A percentile compares a stretch with the other conserved stretches of the same genome.
Conservation (phyloP, 2,113 vertebrate genomes). For the Solea solea region DNA sequence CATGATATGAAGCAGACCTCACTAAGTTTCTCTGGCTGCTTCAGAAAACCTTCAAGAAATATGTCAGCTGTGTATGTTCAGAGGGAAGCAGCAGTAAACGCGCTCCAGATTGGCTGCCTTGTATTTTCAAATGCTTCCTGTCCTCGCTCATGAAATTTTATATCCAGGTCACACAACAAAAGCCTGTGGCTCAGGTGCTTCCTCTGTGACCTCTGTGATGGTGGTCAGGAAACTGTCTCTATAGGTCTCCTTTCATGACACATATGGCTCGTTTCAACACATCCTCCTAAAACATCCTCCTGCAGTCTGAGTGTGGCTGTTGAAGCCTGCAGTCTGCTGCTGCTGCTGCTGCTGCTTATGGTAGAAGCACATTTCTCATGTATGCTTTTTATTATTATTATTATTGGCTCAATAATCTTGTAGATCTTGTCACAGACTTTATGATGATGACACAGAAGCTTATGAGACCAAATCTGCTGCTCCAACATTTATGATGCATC, state of each 20-base stretch:
- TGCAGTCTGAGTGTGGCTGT: background rate
- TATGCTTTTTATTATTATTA: background rate
- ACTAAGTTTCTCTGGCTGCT: background rate
- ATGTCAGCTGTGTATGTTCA: conserved; percentile 5
- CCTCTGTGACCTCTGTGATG: conserved; percentile 44
- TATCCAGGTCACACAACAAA: conserved; percentile 47
- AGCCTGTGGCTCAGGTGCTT: conserved; percentile 67
- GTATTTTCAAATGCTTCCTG: conserved; percentile 40
- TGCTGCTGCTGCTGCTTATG: background rate
- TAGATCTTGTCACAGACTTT: background rate
- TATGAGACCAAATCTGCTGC: conserved; percentile 1
- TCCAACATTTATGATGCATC: conserved; percentile 22
- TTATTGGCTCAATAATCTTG: no score
- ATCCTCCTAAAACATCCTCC: conserved; percentile 52
- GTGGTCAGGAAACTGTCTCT: conserved; percentile 53
- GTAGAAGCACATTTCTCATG: background rate
- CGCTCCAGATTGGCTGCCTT: conserved; percentile 13
- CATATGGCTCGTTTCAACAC: conserved; percentile 43
- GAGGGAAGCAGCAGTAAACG: conserved; percentile 5
- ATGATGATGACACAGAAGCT: conserved; percentile 12
- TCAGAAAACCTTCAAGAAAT: background rate
- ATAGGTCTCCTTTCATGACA: conserved; percentile 19
- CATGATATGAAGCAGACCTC: no score
- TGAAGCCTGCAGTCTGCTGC: background rate
- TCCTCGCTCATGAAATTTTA: conserved; percentile 16